These are phyloP conservation scores for Xylocampa areola DNA, from an alignment of 2,888 invertebrate species.

Conservation along the genomic window DNA sequence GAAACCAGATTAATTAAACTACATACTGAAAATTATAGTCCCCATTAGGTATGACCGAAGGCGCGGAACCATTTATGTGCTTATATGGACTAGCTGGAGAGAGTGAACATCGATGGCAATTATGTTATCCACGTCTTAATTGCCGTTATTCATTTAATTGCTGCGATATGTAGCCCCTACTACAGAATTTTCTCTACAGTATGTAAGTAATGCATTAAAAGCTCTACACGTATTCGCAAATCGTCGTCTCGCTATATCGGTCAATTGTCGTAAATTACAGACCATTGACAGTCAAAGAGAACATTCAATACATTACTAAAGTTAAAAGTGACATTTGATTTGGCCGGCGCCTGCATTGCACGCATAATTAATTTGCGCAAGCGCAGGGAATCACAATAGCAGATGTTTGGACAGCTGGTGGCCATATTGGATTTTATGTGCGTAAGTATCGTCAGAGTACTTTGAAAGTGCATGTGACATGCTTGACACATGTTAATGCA, in stretches of 20 bases:
- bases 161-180: constrained; percentile 55
- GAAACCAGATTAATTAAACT: constrained; percentile 44
- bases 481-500: constrained; percentile 57
- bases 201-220: constrained; percentile 53
- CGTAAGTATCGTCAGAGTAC: constrained; percentile 69
- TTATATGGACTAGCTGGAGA: constrained; percentile 38
- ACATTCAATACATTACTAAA: constrained; percentile 61
- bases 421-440: constrained; percentile 72
- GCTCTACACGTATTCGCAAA: constrained; percentile 60
- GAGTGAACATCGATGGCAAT: constrained; percentile 52
- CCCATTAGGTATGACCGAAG: constrained; percentile 30
- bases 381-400: constrained; percentile 79
- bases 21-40: constrained; percentile 45
- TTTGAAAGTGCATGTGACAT: constrained; percentile 63
- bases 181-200: constrained; percentile 57
- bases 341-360: constrained; percentile 68
- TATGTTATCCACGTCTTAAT: constrained; percentile 54
- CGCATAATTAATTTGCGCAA: constrained; percentile 78
- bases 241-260: constrained; percentile 56
- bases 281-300: constrained; percentile 38
- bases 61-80: constrained; percentile 50
- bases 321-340: constrained; percentile 62
- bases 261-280: constrained; percentile 63
- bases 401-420: constrained; percentile 79
- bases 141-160: constrained; percentile 59